phyloP scores from a whole-genome alignment of 2,888 invertebrate species.

The Mystacides longicornis region DNA sequence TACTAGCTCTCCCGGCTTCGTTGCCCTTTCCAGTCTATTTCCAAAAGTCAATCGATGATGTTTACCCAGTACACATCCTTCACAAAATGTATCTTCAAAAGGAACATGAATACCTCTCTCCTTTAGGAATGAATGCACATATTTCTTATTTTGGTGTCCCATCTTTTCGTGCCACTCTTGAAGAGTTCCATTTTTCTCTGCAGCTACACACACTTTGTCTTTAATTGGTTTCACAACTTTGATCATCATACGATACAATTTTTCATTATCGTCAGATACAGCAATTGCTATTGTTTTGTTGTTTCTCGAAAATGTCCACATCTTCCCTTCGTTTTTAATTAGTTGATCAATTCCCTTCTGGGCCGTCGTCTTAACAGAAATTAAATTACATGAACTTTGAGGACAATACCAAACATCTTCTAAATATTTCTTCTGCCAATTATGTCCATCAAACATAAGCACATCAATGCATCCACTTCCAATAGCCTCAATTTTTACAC shows the following conservation, averaged over 20 bases:
- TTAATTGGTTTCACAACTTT: not conserved
- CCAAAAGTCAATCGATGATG: not conserved
- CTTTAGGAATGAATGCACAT: constrained; percentile 1
- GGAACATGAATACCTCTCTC: not conserved
- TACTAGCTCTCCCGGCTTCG: not conserved
- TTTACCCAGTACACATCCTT: constrained; percentile 4
- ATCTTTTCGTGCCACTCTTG: constrained; percentile 1
- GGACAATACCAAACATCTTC: constrained; percentile 3
- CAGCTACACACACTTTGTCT: not conserved
- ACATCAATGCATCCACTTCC: not conserved
- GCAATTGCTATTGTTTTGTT: not conserved
- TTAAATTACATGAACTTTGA: constrained; percentile 3
- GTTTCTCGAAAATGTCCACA: not conserved
- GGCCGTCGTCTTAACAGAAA: constrained; percentile 1
- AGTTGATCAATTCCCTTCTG: not conserved
- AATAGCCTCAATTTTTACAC: not conserved
- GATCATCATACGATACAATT: not conserved
- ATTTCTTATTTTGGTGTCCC: not conserved
- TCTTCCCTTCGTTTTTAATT: not conserved
- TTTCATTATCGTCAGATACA: not conserved
- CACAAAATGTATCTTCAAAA: not conserved
- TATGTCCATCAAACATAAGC: not conserved
- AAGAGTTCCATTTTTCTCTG: not conserved
- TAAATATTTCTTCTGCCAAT: not conserved
- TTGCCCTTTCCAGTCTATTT: not conserved